Evolutionary conservation across 2,797 vertebrate species (phyloP), one percentile per base, ranked within the genome.

Genomic region (Oreochromis mossambicus): DNA sequence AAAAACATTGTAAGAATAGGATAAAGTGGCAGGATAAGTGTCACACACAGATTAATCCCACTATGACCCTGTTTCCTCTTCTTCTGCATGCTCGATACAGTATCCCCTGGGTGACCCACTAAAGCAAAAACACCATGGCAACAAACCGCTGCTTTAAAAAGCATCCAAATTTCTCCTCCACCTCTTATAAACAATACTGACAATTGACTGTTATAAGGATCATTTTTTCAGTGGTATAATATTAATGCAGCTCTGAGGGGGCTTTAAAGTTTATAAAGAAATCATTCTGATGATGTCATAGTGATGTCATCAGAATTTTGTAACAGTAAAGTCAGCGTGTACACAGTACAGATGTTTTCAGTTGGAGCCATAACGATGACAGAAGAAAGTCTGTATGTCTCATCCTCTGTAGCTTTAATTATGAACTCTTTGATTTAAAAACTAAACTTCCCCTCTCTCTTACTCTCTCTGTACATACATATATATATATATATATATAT

Each of bases 21-120:
- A 82, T 75, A 63, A 84, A 77, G 58, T 78, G 70, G 88, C 41
- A 75, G 43, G 52, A 81, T 78, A 70, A 41, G 43, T 70, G 81
- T 85, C 80, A 81, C 83, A 80, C 81, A 19, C 84, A 78, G 50
- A 78, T 83, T 87, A 81, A 92, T 90, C 89, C 89, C 85, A 82
- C 82, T 26, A 21, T 52, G 55, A 63, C 86, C 36, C 6, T 52
- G 77, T 56, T 77, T 77, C 80, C 79, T 54, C 55, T 26, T 80
- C 41, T 51, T 79, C 38, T 81, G 34, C n/a, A 7, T 17, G 54
- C 56, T 36, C n/a, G 38, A 43, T 15, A 26, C 29, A 29, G 3
- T 1, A 51, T 51, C 6, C 19, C 8, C 77, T 3, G 24, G 15
- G 17, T 50, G 15, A 48, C 68, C 41, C 68, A 13, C 15, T 50